Evolutionary conservation across 1,140 invertebrate species (phyloP).

Genomic region (Macrosteles quadrilineatus): DNA sequence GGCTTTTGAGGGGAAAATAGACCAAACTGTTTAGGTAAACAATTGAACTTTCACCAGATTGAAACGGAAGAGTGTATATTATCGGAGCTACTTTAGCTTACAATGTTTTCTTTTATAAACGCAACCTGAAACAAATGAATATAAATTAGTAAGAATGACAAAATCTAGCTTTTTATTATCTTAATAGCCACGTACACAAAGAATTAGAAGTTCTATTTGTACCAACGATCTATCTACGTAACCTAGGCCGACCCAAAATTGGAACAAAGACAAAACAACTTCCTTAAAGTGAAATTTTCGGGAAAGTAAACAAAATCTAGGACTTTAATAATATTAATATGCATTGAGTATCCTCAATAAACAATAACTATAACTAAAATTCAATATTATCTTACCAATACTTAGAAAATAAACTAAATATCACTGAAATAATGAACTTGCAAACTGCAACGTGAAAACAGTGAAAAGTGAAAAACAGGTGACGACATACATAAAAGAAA

Average conservation of each 20-base stretch:
- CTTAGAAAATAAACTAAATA: not conserved
- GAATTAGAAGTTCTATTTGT: not conserved
- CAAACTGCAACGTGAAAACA: slow-evolving; percentile 30
- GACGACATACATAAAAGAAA: no score
- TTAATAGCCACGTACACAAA: not conserved
- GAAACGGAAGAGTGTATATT: not conserved
- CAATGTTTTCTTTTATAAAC: not conserved
- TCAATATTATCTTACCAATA: not conserved
- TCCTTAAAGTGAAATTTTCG: no score
- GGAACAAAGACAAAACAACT: not conserved
- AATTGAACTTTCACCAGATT: slow-evolving; percentile 13
- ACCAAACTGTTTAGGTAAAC: not conserved
- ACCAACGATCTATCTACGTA: not conserved
- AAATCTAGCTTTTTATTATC: not conserved
- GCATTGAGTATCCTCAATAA: not conserved
- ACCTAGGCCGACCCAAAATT: slow-evolving; percentile 21
- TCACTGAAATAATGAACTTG: slow-evolving; percentile 9
- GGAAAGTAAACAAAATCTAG: not conserved
- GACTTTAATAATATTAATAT: not conserved
- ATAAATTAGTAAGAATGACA: not conserved
- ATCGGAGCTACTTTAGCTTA: not conserved
- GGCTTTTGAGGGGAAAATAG: slow-evolving; percentile 6
- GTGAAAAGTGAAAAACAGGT: slow-evolving; percentile 34
- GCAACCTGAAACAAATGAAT: not conserved
- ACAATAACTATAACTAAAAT: not conserved